A percentile compares a stretch with the other conserved stretches of the same genome.
These are phyloP conservation scores for Myiozetetes cayanensis DNA, from an alignment of 2,113 vertebrate species.

Conservation along the genomic window DNA sequence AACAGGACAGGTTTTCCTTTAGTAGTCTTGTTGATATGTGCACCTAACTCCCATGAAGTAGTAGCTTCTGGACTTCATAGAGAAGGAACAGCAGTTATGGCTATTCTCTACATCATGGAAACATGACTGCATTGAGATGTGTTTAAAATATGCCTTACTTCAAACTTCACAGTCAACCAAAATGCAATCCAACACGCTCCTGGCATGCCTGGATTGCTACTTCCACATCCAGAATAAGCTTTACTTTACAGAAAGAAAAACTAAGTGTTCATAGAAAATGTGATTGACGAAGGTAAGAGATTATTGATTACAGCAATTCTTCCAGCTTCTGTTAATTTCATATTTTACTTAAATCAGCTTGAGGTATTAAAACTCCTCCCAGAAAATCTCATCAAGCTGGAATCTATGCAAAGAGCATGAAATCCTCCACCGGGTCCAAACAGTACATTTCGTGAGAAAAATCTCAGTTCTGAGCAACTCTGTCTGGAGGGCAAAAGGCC, in stretches of 20 bases:
- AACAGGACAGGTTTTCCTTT: background rate
- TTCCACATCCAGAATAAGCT: background rate
- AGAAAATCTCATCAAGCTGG: background rate
- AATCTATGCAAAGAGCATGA: background rate
- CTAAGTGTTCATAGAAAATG: background rate
- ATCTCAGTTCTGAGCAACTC: background rate
- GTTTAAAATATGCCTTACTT: background rate
- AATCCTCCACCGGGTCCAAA: background rate
- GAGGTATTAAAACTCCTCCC: background rate
- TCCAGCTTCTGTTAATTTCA: background rate
- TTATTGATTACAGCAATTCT: background rate
- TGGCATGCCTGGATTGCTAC: background rate
- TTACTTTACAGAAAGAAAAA: background rate
- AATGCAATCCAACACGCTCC: background rate
- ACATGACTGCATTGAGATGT: background rate
- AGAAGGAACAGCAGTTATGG: background rate
- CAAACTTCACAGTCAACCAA: background rate
- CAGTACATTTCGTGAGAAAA: background rate
- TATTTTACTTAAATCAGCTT: background rate
- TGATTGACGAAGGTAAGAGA: background rate
- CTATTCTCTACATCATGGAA: background rate
- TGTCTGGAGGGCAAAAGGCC: slow-evolving; percentile 38
- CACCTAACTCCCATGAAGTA: background rate
- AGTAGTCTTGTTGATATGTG: background rate
- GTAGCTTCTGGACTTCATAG: background rate